Evolutionary conservation across 2,888 invertebrate genomes (phyloP).

Genomic region (Leucania comma): DNA sequence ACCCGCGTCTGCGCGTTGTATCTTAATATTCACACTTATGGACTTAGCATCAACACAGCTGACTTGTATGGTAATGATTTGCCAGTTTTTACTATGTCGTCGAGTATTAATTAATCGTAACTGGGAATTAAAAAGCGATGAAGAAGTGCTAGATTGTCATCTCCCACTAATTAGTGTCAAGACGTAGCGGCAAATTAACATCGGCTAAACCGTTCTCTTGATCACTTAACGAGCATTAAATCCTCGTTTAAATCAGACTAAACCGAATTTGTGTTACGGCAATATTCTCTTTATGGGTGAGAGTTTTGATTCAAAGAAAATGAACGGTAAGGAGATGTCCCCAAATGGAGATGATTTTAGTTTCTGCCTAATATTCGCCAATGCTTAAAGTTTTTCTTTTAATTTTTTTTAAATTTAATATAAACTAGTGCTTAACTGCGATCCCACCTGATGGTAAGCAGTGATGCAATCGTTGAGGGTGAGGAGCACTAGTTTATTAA

Average conservation of each 20-base stretch:
- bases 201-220: not conserved
- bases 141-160: constrained; percentile 17
- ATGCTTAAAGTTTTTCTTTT: not conserved
- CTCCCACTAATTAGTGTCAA: not conserved
- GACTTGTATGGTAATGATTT: constrained; percentile 22
- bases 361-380: not conserved
- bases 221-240: constrained; percentile 6
- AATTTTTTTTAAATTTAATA: not conserved
- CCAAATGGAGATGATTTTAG: not conserved
- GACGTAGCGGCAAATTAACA: constrained; percentile 1
- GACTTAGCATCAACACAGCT: constrained; percentile 6
- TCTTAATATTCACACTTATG: constrained; percentile 27
- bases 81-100: constrained; percentile 14
- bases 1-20: constrained; percentile 31
- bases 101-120: constrained; percentile 11
- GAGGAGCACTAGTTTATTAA: no score
- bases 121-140: constrained; percentile 6
- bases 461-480: no score
- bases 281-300: not conserved
- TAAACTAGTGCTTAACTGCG: no score
- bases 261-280: not conserved
- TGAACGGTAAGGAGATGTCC: not conserved
- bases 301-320: not conserved
- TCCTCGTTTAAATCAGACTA: constrained; percentile 8
- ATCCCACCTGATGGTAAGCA: no score